Conservation (phyloP, 2,797 vertebrate species). For the Chelon labrosus region DNA sequence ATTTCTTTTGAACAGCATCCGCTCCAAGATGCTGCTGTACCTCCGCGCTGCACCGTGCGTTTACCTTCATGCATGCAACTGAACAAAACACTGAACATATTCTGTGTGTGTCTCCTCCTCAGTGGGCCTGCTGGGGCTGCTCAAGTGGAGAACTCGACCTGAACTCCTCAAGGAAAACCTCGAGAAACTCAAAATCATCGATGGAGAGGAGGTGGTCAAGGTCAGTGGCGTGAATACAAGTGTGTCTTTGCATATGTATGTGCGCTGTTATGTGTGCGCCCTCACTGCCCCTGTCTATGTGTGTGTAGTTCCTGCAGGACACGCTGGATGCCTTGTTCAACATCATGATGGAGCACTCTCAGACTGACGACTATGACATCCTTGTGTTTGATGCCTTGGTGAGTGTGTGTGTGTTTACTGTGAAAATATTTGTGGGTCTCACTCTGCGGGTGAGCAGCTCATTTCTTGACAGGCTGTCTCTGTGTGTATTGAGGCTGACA, state of each 20-base stretch:
- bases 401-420: conserved; percentile 61
- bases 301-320: conserved; percentile 93
- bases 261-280: background rate
- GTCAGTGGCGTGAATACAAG: conserved; percentile 73
- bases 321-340: conserved; percentile 98
- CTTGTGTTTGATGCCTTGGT: conserved; percentile 98
- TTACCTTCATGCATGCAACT: background rate
- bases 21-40: background rate
- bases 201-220: conserved; percentile 98
- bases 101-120: conserved; percentile 16
- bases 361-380: conserved; percentile 95
- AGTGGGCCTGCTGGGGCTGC: conserved; percentile 95
- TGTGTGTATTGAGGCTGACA: conserved; percentile 22
- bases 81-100: background rate
- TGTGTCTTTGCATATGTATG: conserved; percentile 46
- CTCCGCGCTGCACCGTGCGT: background rate
- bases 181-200: conserved; percentile 95
- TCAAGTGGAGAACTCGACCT: conserved; percentile 96
- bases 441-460: conserved; percentile 19
- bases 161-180: conserved; percentile 93
- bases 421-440: conserved; percentile 12
- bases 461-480: conserved; percentile 49
- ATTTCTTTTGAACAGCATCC: conserved; percentile 3
- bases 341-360: conserved; percentile 99
- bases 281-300: conserved; percentile 4